Base-by-base conservation (phyloP, 1,140 invertebrate genomes). In the Lucilia cuprina region DNA sequence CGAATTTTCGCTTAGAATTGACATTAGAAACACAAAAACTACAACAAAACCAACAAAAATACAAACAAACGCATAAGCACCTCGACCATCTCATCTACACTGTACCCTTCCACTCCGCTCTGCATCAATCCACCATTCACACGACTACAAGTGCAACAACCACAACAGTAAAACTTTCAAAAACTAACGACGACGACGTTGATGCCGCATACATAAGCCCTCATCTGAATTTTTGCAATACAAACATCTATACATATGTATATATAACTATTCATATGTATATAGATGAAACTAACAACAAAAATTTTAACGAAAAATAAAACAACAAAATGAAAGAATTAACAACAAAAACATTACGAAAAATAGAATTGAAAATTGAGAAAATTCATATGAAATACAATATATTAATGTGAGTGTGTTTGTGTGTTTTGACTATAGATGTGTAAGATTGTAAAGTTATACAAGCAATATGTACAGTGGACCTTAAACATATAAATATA, bases 1-100 rank as follows among this genome's bases (percentile, higher is more conserved):
- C 77, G 77, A 80, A 80, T 80, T 80, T 80, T 80, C 77, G 77
- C 77, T 80, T 49, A 80, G 77, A 80, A 80, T 80, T 80, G 77
- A 80, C 77, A 80, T 80, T 80, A 80, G 77, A 80, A 80, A 80
- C 41, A 80, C 77, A 80, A 80, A 35, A 41, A 41, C 75, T 25
- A 74, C 21, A 34, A 34, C 21, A 25, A 25, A 5, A 5, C 19
- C 17, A 13, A 5, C 25, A 30, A 30, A 30, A 30, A 30, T 30
- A 30, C 25, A 9, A 0, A 74, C 19, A 30, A 34, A 21, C 19
- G 41, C 50, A 55, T 21, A 41, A 77, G 30, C 74, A 77, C 74
- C 74, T 77, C 74, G 50, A 55, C 50, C 50, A 41, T 21, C 77
- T 50, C 77, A 9, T 12, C 77, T 12, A 21, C 41, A 41, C n/a